These are phyloP conservation scores for Montipora efflorescens DNA, from an alignment of 64 coral and sea anemone species.

Conservation along the genomic window DNA sequence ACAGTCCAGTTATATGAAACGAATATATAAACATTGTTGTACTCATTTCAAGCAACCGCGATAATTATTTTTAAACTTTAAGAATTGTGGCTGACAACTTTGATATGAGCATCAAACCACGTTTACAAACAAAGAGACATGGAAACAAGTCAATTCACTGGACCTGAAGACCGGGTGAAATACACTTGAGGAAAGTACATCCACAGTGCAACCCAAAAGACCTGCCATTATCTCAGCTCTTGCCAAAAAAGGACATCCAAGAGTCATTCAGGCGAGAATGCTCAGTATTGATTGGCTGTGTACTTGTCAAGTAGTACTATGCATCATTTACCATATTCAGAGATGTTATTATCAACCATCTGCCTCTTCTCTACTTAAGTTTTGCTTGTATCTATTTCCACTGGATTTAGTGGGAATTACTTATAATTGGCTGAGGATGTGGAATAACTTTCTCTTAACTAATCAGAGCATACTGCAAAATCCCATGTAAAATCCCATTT, in stretches of 20 bases:
- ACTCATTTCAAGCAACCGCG: not conserved
- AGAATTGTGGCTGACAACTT: conserved; percentile 69
- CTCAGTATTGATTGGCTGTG: conserved; percentile 50
- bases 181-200: not conserved
- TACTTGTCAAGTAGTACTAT: conserved; percentile 46
- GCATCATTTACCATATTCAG: conserved; percentile 50
- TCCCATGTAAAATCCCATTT: too few species aligned
- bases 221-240: conserved; percentile 31
- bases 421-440: too few species aligned
- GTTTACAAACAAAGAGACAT: conserved; percentile 47
- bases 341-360: conserved; percentile 58
- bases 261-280: conserved; percentile 62
- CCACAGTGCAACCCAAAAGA: conserved; percentile 65
- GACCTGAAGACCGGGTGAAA: conserved; percentile 41
- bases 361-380: conserved; percentile 45
- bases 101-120: conserved; percentile 44
- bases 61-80: not conserved
- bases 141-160: conserved; percentile 63
- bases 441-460: too few species aligned
- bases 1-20: too few species aligned
- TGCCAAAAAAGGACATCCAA: conserved; percentile 49
- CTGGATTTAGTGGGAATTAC: too few species aligned
- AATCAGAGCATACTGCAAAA: too few species aligned
- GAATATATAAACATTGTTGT: too few species aligned
- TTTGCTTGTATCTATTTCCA: too few species aligned